A percentile compares a stretch with the other conserved stretches of the same genome.
phyloP scores from a whole-genome alignment of 1,140 invertebrate species.

The Dendroctonus ponderosae region DNA sequence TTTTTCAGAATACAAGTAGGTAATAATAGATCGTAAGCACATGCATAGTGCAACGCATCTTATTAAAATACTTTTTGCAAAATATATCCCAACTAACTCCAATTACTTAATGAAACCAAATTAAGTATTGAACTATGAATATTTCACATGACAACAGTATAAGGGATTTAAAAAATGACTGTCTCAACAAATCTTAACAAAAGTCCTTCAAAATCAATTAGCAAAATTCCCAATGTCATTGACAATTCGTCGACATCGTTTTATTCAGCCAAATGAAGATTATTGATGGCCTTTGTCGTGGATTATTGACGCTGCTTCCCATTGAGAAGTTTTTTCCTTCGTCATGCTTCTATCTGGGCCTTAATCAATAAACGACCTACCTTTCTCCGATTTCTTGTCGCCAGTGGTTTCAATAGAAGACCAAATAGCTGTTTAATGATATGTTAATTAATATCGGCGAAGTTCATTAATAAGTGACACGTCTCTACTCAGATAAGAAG shows the following conservation, averaged over 20 bases:
- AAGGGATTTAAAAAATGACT: too few relatives aligned
- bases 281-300: conserved; percentile 1
- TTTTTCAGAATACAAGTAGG: too few relatives aligned
- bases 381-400: conserved; percentile 11
- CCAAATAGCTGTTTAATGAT: conserved; percentile 29
- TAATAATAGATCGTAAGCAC: too few relatives aligned
- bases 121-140: too few relatives aligned
- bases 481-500: conserved; percentile 30
- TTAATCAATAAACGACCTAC: conserved; percentile 21
- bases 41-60: too few relatives aligned
- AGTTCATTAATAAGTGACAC: conserved; percentile 40
- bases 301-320: conserved; percentile 13
- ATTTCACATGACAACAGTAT: too few relatives aligned
- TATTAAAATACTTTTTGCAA: too few relatives aligned
- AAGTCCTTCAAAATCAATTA: too few relatives aligned
- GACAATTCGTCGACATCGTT: too few relatives aligned
- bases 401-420: conserved; percentile 7
- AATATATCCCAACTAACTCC: too few relatives aligned
- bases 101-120: too few relatives aligned
- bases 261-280: background rate
- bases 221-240: background rate
- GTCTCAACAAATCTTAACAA: too few relatives aligned
- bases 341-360: conserved; percentile 16
- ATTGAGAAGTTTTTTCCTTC: conserved; percentile 20
- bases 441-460: conserved; percentile 37